These are phyloP conservation scores for Poeciliopsis gracilis DNA, from an alignment of 2,797 vertebrate genomes.

Conservation along the genomic window DNA sequence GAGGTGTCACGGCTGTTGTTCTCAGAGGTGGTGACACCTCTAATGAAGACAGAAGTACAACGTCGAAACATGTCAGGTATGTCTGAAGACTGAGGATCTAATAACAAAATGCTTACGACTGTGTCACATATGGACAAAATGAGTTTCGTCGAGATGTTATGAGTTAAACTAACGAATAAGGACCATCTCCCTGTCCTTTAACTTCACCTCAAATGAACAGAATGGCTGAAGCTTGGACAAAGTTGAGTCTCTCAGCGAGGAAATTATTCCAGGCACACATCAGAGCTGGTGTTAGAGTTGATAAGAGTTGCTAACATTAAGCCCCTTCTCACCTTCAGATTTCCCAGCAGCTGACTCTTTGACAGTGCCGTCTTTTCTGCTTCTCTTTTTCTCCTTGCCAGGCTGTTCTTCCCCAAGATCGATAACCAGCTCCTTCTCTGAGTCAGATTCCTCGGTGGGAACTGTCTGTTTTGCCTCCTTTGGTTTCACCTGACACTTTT, in stretches of 20 bases:
- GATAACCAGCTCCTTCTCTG: constrained; percentile 96
- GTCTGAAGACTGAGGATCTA: not conserved
- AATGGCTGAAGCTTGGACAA: not conserved
- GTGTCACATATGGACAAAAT: no score
- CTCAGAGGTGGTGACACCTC: no score
- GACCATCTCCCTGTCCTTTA: not conserved
- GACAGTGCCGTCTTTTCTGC: constrained; percentile 83
- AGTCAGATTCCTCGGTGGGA: constrained; percentile 90
- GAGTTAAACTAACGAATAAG: not conserved
- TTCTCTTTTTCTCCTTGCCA: constrained; percentile 89
- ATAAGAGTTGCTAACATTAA: not conserved
- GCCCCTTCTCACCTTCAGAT: constrained; percentile 83
- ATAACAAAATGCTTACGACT: no score
- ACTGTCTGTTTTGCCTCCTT: constrained; percentile 85
- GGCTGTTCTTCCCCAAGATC: constrained; percentile 94
- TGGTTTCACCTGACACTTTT: constrained; percentile 84
- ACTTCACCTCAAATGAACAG: not conserved
- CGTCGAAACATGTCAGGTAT: no score
- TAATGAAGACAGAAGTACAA: no score
- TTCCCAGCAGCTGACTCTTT: constrained; percentile 86
- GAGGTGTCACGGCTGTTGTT: no score
- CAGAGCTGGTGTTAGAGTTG: no score
- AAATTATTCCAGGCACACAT: not conserved
- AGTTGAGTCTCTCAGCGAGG: not conserved
- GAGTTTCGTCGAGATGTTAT: no score